Conservation (phyloP, 2,113 vertebrate genomes). For the Sinosuthora webbiana region DNA sequence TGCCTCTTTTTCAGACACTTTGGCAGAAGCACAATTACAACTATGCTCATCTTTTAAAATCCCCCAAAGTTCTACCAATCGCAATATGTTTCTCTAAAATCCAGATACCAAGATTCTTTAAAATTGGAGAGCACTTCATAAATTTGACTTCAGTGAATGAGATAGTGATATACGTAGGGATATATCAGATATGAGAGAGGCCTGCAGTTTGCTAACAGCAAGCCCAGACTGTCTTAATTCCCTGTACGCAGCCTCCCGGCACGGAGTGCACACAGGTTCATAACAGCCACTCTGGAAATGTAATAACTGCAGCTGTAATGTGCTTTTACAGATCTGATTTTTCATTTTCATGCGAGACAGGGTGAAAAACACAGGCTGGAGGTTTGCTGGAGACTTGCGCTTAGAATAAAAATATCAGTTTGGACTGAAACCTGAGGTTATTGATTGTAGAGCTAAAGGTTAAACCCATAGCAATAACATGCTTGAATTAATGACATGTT, state of each 20-base stretch:
- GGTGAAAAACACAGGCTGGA: not conserved
- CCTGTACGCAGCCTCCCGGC: not conserved
- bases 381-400: not conserved
- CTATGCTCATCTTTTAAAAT: not conserved
- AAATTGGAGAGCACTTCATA: not conserved
- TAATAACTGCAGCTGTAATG: not conserved
- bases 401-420: not conserved
- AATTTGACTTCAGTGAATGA: not conserved
- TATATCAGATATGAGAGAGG: not conserved
- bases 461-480: not conserved
- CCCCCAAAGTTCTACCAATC: not conserved
- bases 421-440: not conserved
- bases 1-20: not conserved
- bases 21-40: not conserved
- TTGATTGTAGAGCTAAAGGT: slow-evolving; percentile 2
- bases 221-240: not conserved
- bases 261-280: not conserved
- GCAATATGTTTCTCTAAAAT: not conserved
- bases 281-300: not conserved
- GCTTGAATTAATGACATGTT: not conserved
- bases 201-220: not conserved
- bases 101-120: not conserved
- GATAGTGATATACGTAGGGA: not conserved
- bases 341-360: not conserved
- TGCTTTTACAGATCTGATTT: not conserved